Evolutionary conservation across 37 sponge, comb jelly and placozoan genomes (phyloP), one percentile per base, ranked within the genome.

Genomic region (Lycopodina hypogea): DNA sequence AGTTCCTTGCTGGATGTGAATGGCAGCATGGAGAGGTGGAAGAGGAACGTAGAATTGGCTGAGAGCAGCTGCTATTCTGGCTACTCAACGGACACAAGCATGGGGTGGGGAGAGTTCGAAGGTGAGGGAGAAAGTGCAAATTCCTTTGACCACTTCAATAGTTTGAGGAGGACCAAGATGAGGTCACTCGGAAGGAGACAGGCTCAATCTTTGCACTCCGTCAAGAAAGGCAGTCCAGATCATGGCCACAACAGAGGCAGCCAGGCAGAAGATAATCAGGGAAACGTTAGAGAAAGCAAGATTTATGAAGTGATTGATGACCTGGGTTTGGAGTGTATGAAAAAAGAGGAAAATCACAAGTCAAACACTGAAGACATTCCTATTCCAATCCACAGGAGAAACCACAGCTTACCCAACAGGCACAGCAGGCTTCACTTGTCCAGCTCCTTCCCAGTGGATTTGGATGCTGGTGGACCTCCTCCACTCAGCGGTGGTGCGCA

Each of bases 11-110:
- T 45, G 9, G 48, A 45, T 12, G 48, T 45, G 9, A 45, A 9
- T 9, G 9, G 24, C 30, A 28, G 8, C 29, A 56, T 32, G 50
- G 50, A 12, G 66, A 28, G 66, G 18, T 65, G 72, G 72, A 38
- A 15, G 34, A 33, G 72, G 24, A 38, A 71, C 17, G 26, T 3
- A 29, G 32, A 29, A 32, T 12, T 32, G 34, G 35, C 35, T 32
- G 66, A 65, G 1, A 33, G 52, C 72, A 72, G 72, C 30, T 52
- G 72, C 72, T 39, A 69, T 24, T 72, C 72, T 21, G 72, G 30
- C 39, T 72, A 50, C 24, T 50, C 72, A 4, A 72, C 72, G 26
- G 72, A 72, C 41, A 45, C 52, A 0, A 72, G 72, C 24, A 51
- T 53, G 50, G 51, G 52, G 2, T 34, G 32, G 32, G 66, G 66